Base-by-base conservation (phyloP, 2,113 vertebrate genomes). In the Sebastes fasciatus region DNA sequence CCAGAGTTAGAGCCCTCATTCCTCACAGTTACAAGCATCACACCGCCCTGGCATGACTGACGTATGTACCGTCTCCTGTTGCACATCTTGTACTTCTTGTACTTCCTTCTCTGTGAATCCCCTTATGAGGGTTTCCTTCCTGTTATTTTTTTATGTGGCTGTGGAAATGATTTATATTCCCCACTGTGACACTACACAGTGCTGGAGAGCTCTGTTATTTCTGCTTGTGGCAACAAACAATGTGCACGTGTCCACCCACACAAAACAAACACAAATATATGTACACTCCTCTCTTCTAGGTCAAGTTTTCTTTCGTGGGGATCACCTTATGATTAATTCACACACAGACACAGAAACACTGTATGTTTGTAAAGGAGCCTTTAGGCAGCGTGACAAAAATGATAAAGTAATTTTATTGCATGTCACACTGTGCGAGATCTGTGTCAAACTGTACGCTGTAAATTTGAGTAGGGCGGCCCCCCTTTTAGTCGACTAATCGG, bases 111-210 rank as follows among this genome's bases (percentile, higher is more conserved):
- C 5, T 0, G 4, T 70, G 10, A 77, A 61, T 42, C 43, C 43
- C 12, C 7, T 8, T n/a, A 19, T 4, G 21, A 54, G 70, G 61
- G 55, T 19, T 26, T 73, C 26, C 8, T 43, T n/a, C 48, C 6
- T 4, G 34, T 71, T 77, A 80, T 74, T 75, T 73, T 77, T 79
- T 49, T 57, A 79, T 72, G n/a, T 60, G 14, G 51, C 54, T 51
- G 54, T 72, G 17, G 73, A 78, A 63, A 73, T 65, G 1, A 82
- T 80, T 84, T 43, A 82, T 83, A 11, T 49, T 26, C 26, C 62
- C 26, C 11, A 40, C 5, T 17, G 9, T 55, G 73, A 66, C 45
- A 58, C 34, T 55, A 34, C 54, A 19, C n/a, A 6, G 2, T 1
- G 11, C 23, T 43, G 19, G 43, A 34, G 48, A 55, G n/a, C n/a